A percentile compares a stretch with the other conserved stretches of the same genome.
phyloP scores from a whole-genome alignment of 2,797 vertebrate genomes.

The Oryzias dopingdopingensis region DNA sequence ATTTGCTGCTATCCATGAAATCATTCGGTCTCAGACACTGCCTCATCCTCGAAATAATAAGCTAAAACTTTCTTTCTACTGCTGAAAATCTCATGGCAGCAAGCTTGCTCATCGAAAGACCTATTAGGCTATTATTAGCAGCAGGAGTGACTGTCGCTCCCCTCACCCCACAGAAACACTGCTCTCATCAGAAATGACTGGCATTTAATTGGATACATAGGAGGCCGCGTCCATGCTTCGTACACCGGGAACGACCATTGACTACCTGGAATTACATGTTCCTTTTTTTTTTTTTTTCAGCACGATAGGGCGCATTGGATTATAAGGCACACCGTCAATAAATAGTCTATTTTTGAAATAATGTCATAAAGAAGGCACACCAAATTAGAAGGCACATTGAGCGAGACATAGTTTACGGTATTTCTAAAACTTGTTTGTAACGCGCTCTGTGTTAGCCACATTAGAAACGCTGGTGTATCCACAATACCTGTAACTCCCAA shows the following conservation, averaged over 20 bases:
- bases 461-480: no score
- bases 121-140: conserved; percentile 84
- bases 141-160: conserved; percentile 52
- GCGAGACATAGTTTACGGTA: no score
- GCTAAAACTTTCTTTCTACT: conserved; percentile 23
- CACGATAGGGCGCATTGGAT: no score
- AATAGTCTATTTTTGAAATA: no score
- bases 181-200: conserved; percentile 85
- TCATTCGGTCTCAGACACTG: conserved; percentile 1
- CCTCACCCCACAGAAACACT: conserved; percentile 33
- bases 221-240: conserved; percentile 40
- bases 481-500: no score
- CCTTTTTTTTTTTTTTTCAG: conserved; percentile 64
- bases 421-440: no score
- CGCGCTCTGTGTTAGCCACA: no score
- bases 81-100: conserved; percentile 30
- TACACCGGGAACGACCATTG: conserved; percentile 25
- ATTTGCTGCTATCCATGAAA: background rate
- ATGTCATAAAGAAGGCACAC: no score
- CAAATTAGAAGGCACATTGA: no score
- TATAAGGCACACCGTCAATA: no score
- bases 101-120: conserved; percentile 29
- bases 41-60: conserved; percentile 10
- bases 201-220: conserved; percentile 85
- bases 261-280: conserved; percentile 62